A percentile compares a stretch with the other conserved stretches of the same genome.
Conservation (phyloP, 2,888 invertebrate species). For the Apamea anceps region DNA sequence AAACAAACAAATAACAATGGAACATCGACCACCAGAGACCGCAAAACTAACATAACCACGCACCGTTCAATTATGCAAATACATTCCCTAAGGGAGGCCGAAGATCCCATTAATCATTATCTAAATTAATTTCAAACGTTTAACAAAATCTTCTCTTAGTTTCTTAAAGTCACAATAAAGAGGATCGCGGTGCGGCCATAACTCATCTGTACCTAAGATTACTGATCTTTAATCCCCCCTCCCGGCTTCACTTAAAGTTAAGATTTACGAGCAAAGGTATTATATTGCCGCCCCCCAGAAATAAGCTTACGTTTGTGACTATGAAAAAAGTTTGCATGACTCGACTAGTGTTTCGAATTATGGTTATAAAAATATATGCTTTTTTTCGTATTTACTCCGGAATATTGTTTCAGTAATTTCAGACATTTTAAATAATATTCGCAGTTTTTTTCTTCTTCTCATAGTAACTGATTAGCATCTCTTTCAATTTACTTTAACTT, state of each 20-base stretch:
- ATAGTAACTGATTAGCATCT: neutral
- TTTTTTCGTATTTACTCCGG: neutral
- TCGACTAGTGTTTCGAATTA: slow-evolving; percentile 59
- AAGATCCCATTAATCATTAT: slow-evolving; percentile 88
- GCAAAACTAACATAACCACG: slow-evolving; percentile 69
- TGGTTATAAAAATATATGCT: slow-evolving; percentile 14
- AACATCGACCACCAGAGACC: slow-evolving; percentile 69
- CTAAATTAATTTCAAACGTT: slow-evolving; percentile 90
- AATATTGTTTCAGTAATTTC: neutral
- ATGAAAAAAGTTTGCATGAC: slow-evolving; percentile 86
- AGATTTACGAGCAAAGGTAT: slow-evolving; percentile 93
- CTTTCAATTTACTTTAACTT: neutral
- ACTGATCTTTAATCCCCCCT: slow-evolving; percentile 94
- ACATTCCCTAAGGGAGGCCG: slow-evolving; percentile 70
- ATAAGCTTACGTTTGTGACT: slow-evolving; percentile 81
- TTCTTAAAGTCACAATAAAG: slow-evolving; percentile 91
- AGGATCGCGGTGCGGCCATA: slow-evolving; percentile 90
- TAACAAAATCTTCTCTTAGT: slow-evolving; percentile 90
- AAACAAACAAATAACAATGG: slow-evolving; percentile 68
- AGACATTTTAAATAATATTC: neutral
- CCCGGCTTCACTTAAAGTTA: slow-evolving; percentile 92
- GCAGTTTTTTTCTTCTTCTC: neutral
- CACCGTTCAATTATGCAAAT: slow-evolving; percentile 87
- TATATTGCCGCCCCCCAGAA: slow-evolving; percentile 91
- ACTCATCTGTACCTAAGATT: slow-evolving; percentile 93